phyloP scores from a whole-genome alignment of 2,797 vertebrate species.

The Sciaenops ocellatus region DNA sequence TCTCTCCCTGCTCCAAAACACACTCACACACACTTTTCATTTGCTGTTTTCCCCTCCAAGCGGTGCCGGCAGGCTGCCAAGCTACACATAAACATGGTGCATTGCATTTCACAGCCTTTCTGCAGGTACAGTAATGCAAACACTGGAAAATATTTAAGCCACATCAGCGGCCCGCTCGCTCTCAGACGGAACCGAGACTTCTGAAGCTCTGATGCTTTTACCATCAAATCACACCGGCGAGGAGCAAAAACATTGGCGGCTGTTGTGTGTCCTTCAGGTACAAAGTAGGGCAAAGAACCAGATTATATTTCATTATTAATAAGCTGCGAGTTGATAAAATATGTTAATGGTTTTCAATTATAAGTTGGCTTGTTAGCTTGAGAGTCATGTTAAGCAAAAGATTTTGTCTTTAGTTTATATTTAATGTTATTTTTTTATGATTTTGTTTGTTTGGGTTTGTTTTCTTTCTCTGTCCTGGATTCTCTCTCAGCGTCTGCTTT shows the following conservation, averaged over 20 bases:
- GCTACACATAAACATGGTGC: constrained; percentile 74
- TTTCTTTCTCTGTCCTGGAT: not conserved
- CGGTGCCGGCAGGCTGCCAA: constrained; percentile 74
- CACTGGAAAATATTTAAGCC: constrained; percentile 66
- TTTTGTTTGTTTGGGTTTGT: not conserved
- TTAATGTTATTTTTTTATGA: not conserved
- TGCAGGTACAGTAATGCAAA: constrained; percentile 78
- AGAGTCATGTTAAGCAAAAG: not conserved
- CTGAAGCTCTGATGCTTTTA: constrained; percentile 33
- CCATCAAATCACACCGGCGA: constrained; percentile 26
- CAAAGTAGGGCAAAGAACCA: constrained; percentile 22
- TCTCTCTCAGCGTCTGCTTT: not conserved
- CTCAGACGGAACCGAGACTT: constrained; percentile 30
- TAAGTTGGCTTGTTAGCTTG: constrained; percentile 4
- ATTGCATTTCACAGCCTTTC: constrained; percentile 72
- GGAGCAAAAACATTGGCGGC: constrained; percentile 14
- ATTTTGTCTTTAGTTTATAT: not conserved
- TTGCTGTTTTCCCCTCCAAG: constrained; percentile 54
- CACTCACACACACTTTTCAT: constrained; percentile 61
- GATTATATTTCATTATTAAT: constrained; percentile 38
- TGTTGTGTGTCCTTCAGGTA: not conserved
- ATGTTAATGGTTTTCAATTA: constrained; percentile 22
- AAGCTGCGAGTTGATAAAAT: constrained; percentile 6
- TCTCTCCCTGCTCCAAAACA: constrained; percentile 42
- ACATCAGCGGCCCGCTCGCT: constrained; percentile 54